phyloP scores from a whole-genome alignment of 2,888 invertebrate species.

The Drosophila percnosoma region DNA sequence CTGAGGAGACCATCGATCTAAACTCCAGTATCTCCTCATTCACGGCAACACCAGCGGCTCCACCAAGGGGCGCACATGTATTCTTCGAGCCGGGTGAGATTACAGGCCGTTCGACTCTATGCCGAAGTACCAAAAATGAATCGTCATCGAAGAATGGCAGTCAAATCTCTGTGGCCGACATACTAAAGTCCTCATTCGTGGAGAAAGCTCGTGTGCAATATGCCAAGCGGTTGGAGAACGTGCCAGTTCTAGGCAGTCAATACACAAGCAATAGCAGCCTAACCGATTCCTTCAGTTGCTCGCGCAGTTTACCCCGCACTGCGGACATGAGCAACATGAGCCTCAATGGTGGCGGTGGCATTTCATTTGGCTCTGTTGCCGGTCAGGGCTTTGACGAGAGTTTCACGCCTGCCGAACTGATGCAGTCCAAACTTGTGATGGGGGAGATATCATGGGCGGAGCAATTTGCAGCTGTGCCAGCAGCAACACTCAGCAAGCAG shows the following conservation, averaged over 20 bases:
- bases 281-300: constrained; percentile 64
- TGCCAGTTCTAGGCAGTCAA: constrained; percentile 30
- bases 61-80: constrained; percentile 61
- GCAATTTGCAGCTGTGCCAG: constrained; percentile 83
- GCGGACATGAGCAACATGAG: constrained; percentile 80
- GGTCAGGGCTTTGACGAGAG: constrained; percentile 56
- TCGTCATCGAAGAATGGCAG: constrained; percentile 29
- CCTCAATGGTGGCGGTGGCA: constrained; percentile 64
- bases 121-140: constrained; percentile 30
- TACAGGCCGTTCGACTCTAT: constrained; percentile 83
- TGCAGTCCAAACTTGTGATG: constrained; percentile 79
- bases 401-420: constrained; percentile 82
- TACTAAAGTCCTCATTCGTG: constrained; percentile 82
- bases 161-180: constrained; percentile 81
- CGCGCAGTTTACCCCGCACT: constrained; percentile 79
- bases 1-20: constrained; percentile 83
- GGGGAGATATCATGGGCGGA: constrained; percentile 84
- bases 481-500: constrained; percentile 71
- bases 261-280: constrained; percentile 37
- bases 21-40: constrained; percentile 68
- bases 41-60: constrained; percentile 36
- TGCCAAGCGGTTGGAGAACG: constrained; percentile 57
- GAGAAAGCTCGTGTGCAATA: constrained; percentile 77
- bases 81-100: constrained; percentile 84
- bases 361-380: constrained; percentile 60